Evolutionary conservation across 1,140 invertebrate species (phyloP).

Genomic region (Lepidurus packardi): DNA sequence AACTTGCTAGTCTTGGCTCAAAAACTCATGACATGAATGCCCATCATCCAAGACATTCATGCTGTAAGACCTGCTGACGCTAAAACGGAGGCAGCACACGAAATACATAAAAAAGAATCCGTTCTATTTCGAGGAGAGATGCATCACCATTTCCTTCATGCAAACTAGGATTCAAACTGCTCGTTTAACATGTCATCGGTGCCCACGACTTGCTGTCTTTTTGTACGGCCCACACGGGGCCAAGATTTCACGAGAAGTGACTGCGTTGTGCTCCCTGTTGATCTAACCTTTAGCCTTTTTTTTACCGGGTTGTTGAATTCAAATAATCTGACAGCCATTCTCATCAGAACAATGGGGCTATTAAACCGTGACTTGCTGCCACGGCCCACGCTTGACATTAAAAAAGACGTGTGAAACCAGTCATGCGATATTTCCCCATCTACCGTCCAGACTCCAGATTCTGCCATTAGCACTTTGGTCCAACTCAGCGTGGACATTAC

Average conservation of each 20-base stretch:
- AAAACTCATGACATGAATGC: background rate
- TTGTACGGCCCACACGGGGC: background rate
- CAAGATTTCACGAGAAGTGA: background rate
- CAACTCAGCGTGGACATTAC: background rate
- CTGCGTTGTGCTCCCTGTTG: background rate
- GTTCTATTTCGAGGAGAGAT: background rate
- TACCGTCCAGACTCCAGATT: background rate
- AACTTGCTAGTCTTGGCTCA: background rate
- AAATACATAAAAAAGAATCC: background rate
- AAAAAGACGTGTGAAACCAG: too few species aligned
- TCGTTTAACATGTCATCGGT: slow-evolving; percentile 15
- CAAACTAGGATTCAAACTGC: background rate
- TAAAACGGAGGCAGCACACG: background rate
- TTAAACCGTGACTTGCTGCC: too few species aligned
- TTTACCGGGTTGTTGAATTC: too few species aligned
- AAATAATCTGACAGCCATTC: too few species aligned
- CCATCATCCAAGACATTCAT: background rate
- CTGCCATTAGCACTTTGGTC: background rate
- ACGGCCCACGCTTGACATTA: too few species aligned
- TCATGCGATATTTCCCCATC: background rate
- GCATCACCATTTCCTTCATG: background rate
- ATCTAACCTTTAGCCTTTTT: background rate
- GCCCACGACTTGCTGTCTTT: background rate
- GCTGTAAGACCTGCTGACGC: slow-evolving; percentile 16
- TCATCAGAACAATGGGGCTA: too few species aligned